Evolutionary conservation across 2,888 invertebrate genomes (phyloP), one percentile per base, ranked within the genome.

Genomic region (Morinoia aosen): DNA sequence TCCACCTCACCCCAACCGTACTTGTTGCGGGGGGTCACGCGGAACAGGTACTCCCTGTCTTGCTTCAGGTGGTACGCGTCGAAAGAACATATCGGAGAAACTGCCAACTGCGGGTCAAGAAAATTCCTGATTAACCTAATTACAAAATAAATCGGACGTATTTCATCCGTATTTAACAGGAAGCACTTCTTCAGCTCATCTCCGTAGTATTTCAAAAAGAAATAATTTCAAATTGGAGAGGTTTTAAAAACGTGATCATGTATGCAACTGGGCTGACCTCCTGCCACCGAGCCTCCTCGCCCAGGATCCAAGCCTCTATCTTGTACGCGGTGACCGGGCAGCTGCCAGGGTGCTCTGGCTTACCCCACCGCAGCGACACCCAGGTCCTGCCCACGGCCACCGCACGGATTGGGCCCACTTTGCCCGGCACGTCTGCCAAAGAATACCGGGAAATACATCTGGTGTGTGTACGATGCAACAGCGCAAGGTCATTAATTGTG

Each of bases 1-100:
- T 98, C 98, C 0, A 98, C 98, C 97, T 98, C 98, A 25, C 99
- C 99, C 98, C 98, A 98, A 64, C 99, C 99, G 97, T 98, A 98
- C 97, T 99, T 98, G 97, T 99, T 99, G 96, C 98, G 98, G 0
- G 99, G 98, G 0, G 98, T 98, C 19, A 99, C 98, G 96, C 99
- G 98, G 97, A 99, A 99, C 97, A 98, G 98, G 97, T 99, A 99
- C 97, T 98, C 98, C 90, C 98, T 98, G 91, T 98, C 98, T 88
- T 98, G 98, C 97, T 98, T 98, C 96, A 99, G 97, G 97, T 98
- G 98, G 97, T 98, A 99, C 0, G 98, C 98, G 97, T 99, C 99
- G 97, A 98, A 98, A 16, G 95, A 95, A n/a, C 95, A 95, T 10
- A 95, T 95, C 57, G 95, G 95, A 39, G 95, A 95, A n/a, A 95